Conservation (phyloP, 1,140 invertebrate genomes). For the Drosophila ambigua region DNA sequence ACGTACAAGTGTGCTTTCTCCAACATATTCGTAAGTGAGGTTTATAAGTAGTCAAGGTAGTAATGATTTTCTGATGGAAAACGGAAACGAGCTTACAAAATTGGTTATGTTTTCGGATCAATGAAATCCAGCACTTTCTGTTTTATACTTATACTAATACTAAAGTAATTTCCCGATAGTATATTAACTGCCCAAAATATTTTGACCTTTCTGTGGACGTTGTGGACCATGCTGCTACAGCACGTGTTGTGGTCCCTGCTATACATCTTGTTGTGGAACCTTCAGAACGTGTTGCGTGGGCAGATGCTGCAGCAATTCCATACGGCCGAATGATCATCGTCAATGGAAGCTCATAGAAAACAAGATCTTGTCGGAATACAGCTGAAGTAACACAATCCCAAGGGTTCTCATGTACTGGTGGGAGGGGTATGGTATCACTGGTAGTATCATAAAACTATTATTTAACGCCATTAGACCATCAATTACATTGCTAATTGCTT, state of each 20-base stretch:
- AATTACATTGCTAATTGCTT: slow-evolving; percentile 66
- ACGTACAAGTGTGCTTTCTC: background rate
- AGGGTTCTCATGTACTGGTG: background rate
- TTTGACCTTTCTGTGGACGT: slow-evolving; percentile 34
- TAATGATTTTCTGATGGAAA: slow-evolving; percentile 42
- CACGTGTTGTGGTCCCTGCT: slow-evolving; percentile 9
- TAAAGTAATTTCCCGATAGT: too few relatives aligned
- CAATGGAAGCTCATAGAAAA: background rate
- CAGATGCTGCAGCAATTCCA: background rate
- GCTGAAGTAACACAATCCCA: background rate
- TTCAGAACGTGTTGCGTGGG: slow-evolving; percentile 36
- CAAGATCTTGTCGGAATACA: slow-evolving; percentile 23
- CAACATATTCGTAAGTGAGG: background rate
- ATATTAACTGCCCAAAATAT: background rate
- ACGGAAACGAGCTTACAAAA: slow-evolving; percentile 30
- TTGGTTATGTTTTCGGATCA: too few relatives aligned
- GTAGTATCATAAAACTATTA: background rate
- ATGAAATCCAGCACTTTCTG: too few relatives aligned
- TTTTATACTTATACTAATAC: too few relatives aligned
- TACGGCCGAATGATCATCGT: too few relatives aligned
- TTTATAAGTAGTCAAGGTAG: background rate
- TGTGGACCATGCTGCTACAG: too few relatives aligned
- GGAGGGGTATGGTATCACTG: background rate
- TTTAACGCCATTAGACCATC: slow-evolving; percentile 33
- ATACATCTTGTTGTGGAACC: slow-evolving; percentile 14